Percentiles rank a stretch among this genome's conserved stretches.
Evolutionary conservation across 2,797 vertebrate species (phyloP).

Genomic region (Schizopygopsis pylzovi): DNA sequence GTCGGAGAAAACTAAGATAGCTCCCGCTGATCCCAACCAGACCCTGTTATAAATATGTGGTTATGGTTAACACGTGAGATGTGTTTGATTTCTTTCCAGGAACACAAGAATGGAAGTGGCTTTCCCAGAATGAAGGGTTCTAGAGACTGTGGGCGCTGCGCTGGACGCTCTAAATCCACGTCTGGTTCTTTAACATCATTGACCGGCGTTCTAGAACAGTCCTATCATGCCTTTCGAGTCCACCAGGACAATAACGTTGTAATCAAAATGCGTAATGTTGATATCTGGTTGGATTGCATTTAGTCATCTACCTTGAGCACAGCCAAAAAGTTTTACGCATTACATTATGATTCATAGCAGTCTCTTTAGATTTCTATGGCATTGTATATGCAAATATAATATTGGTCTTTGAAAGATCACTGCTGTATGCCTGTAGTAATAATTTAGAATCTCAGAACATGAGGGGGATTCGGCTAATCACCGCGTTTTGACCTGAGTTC

Average conservation of each 20-base stretch:
- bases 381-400: slow-evolving; percentile 2
- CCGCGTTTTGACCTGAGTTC: not conserved
- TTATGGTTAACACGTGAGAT: slow-evolving; percentile 14
- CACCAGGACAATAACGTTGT: slow-evolving; percentile 1
- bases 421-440: slow-evolving; percentile 1
- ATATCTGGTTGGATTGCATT: slow-evolving; percentile 35
- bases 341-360: slow-evolving; percentile 45
- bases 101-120: not conserved
- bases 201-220: slow-evolving; percentile 14
- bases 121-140: slow-evolving; percentile 21
- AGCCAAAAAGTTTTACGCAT: slow-evolving; percentile 46
- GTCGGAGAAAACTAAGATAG: not conserved
- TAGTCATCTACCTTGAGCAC: slow-evolving; percentile 49
- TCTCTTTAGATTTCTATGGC: slow-evolving; percentile 9
- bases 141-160: not conserved
- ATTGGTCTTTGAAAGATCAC: not conserved
- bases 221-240: slow-evolving; percentile 20
- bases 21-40: not conserved
- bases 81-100: slow-evolving; percentile 15
- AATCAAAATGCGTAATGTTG: slow-evolving; percentile 24
- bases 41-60: slow-evolving; percentile 20
- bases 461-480: not conserved
- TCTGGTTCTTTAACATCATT: not conserved
- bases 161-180: not conserved
- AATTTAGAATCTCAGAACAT: slow-evolving; percentile 5